phyloP scores from a whole-genome alignment of 2,113 vertebrate genomes.

The Pimephales promelas region DNA sequence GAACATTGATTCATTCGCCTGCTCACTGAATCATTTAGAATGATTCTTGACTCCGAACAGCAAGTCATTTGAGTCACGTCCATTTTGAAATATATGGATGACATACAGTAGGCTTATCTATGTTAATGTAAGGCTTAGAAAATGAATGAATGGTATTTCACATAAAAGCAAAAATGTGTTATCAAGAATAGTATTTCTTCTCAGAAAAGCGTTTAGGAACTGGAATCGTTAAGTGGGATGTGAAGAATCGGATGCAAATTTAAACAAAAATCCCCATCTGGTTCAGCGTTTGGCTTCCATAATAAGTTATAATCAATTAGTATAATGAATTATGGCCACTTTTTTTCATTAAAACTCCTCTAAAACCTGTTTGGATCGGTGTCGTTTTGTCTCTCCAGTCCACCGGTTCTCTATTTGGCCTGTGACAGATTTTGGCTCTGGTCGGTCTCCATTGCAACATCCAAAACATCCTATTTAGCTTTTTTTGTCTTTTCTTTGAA shows the following conservation, averaged over 20 bases:
- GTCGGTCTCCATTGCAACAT: conserved; percentile 26
- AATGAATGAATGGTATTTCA: too few relatives aligned
- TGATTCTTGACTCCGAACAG: neutral
- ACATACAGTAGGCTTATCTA: neutral
- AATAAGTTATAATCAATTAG: neutral
- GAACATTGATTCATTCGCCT: neutral
- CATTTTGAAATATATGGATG: too few relatives aligned
- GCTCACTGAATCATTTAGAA: neutral
- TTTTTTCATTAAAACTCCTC: neutral
- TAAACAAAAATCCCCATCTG: neutral
- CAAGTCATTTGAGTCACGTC: neutral
- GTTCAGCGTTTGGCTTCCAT: neutral
- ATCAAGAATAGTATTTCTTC: neutral
- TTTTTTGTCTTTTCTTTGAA: conserved; percentile 24
- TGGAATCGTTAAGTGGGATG: neutral
- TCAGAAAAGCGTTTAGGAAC: neutral
- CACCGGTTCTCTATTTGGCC: neutral
- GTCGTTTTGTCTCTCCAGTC: neutral
- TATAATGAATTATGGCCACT: neutral
- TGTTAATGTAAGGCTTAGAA: neutral
- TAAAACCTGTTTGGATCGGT: neutral
- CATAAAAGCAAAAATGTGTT: too few relatives aligned
- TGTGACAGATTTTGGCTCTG: conserved; percentile 17
- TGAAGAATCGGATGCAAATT: neutral
- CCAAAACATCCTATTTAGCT: conserved; percentile 35